Base-by-base conservation (phyloP, 1,140 invertebrate genomes). In the Drosophila parvula region DNA sequence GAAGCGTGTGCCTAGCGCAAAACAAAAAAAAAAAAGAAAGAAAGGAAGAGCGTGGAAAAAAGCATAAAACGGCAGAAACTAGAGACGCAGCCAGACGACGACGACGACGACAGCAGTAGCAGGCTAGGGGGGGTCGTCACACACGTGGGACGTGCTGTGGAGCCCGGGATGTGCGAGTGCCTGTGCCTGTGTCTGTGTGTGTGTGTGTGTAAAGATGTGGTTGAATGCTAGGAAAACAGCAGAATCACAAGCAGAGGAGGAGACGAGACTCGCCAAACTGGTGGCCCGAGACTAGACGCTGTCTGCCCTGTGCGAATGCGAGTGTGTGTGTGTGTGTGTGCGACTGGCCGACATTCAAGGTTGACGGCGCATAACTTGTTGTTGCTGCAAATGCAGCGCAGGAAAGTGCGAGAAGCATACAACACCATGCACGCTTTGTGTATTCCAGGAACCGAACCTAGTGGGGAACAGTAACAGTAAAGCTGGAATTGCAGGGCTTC, bases 281-380 rank as follows among this genome's bases (percentile, higher is more conserved):
- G 76, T 71, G 75, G 67, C 75, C 56, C 36, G 58, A 48, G 74
- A 68, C 74, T 76, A 48, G 51, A 43, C 40, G 40, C 45, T 56
- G 69, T 73, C 48, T 69, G 38, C 32, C 32, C 16, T 38, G 32
- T n/a, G 18, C 8, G 32, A 16, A n/a, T 22, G 14, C 68, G 12
- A 38, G 47, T 62, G 38, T 61, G 40, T 63, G 32, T 65, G 22
- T 61, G 11, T 65, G 51, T 69, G 70, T 79, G 75, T 86, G 79
- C 68, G 65, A 79, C 59, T 86, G 83, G 71, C 84, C 83, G 83
- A 86, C 83, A 86, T 86, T 86, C 83, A 86, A 86, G 83, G 83
- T 86, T 88, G 83, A 67, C 75, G 78, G 69, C 64, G 65, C 74
- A 76, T 74, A 79, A 83, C 76, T 83, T 83, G 78, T 81, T 81